Conservation (phyloP, 2,113 vertebrate species). For the Epinephelus cyanopodus region DNA sequence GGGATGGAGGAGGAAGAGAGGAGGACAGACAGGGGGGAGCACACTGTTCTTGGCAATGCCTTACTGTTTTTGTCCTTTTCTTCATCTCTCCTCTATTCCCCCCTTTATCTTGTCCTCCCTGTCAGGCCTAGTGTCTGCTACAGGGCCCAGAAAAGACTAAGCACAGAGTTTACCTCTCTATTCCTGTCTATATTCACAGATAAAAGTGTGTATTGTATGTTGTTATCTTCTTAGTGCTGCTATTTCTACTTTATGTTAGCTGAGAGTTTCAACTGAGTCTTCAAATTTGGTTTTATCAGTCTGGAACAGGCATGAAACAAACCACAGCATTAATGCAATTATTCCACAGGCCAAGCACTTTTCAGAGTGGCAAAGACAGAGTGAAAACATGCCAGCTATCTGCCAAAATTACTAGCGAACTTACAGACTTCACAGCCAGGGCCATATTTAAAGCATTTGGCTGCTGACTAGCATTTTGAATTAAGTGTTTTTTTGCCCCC, state of each 20-base stretch:
- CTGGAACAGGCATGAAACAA: neutral
- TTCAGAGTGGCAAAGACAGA: neutral
- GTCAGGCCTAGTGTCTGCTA: conserved; percentile 33
- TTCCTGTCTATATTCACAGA: neutral
- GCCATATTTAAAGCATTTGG: too few relatives aligned
- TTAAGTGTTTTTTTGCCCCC: neutral
- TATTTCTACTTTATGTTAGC: neutral
- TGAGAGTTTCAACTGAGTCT: neutral
- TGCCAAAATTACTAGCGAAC: neutral
- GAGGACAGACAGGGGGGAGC: conserved; percentile 33
- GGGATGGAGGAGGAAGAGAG: conserved; percentile 39
- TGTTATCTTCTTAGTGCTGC: neutral
- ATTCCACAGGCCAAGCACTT: neutral
- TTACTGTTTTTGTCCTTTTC: conserved; percentile 61
- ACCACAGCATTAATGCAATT: conserved; percentile 22
- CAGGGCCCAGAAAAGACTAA: neutral
- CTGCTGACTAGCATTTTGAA: neutral
- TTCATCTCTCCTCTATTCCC: conserved; percentile 29
- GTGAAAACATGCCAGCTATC: neutral
- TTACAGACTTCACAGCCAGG: neutral
- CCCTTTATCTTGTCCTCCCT: conserved; percentile 31
- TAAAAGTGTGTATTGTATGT: neutral
- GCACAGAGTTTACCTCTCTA: neutral
- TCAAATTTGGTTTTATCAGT: conserved; percentile 32
- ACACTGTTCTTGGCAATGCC: conserved; percentile 59